Base-by-base conservation (phyloP, 1,140 invertebrate genomes). In the Microplitis mediator region DNA sequence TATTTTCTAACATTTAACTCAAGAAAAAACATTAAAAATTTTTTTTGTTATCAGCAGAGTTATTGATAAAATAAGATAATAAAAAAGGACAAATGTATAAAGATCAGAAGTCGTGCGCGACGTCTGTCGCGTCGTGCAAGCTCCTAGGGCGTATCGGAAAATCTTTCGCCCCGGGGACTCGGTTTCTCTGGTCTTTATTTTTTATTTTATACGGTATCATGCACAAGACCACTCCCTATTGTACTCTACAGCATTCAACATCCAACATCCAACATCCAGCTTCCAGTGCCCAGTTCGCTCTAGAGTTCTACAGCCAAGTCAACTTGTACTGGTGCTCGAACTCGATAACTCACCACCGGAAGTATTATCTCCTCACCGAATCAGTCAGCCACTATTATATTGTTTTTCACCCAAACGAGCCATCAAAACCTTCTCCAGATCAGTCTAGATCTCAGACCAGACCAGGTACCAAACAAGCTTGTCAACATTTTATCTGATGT, bases 291-390 rank as follows among this genome's bases (percentile, higher is more conserved):
- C 23, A 23, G 23, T 23, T 23, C 23, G 23, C 23, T 23, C 23
- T 23, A 23, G 23, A 23, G 23, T 23, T 23, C 2, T 23, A 23
- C 23, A 23, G 23, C 1, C 23, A 60, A 32, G 63, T 45, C 13
- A 52, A 34, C 56, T 11, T 0, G 50, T 9, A 50, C 13, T 13
- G 14, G 36, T 5, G 35, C 50, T 9, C 39, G 62, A 23, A 23
- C 62, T 73, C 64, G 70, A 66, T 77, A 74, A 79, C 51, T 77
- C 75, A 79, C 69, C 71, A 70, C 78, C 78, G 78, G 78, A 79
- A 78, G 77, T 76, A 78, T 79, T 78, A 79, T 77, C 36, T 39
- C 36, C 0, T 39, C 8, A 39, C 4, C 8, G 36, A 39, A 74
- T 76, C 54, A 39, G 58, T 36, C 62, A 23, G 23, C 39, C 69